Base-by-base conservation (phyloP, 2,113 vertebrate genomes). In the Psophia crepitans region DNA sequence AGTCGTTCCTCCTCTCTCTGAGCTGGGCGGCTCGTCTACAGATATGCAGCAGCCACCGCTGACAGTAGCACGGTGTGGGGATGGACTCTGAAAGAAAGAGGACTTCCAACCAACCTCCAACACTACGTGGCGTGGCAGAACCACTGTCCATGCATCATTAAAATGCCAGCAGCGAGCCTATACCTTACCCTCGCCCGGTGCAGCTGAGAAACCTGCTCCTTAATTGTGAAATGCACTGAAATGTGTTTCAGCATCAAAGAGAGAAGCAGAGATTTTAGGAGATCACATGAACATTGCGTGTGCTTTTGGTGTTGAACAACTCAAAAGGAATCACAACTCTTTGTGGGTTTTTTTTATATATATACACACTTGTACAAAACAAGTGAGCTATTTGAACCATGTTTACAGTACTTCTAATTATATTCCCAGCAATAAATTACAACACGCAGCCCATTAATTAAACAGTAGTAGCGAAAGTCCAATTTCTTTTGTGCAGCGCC, bases 131-230 rank as follows among this genome's bases (percentile, higher is more conserved):
- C 0, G 1, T 6, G 44, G 49, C 75, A 61, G 63, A 51, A 21
- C 46, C 0, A 0, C 48, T 53, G 30, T 7, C 27, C 77, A 24
- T 0, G 0, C 5, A 10, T 0, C 56, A 7, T 8, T 13, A 12
- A 17, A 41, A 26, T 2, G 33, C 15, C 84, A 77, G 20, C 35
- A 70, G 10, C n/a, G 51, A 77, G 21, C 54, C 10, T 27, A 12
- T 14, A 28, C 19, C 39, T 39, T 4, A 17, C 35, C 14, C 26
- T 35, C 2, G 1, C 30, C 16, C 8, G 0, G 4, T 15, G 35
- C 49, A 24, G 32, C 32, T 3, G 0, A 28, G 19, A 9, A 86
- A 53, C 22, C 32, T 7, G 43, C 20, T 65, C 35, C 60, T 61
- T 8, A 5, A 2, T 0, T 24, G 58, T 14, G 7, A 23, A 68